phyloP scores from a whole-genome alignment of 1,140 invertebrate species.

The Lordiphosa clarofinis region DNA sequence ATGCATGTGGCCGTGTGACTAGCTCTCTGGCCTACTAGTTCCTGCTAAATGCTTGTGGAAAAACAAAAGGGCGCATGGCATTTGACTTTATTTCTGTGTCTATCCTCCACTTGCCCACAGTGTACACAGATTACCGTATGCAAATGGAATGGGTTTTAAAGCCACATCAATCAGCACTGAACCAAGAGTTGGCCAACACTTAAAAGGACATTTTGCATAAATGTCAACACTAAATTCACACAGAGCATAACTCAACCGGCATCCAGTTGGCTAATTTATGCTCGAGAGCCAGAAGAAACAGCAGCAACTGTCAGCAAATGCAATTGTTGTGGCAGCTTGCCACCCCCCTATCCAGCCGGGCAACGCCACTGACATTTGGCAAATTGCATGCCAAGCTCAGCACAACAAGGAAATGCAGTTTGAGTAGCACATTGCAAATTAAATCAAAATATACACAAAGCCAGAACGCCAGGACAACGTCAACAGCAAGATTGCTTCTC shows the following conservation, averaged over 20 bases:
- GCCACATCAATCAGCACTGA: slow-evolving; percentile 50
- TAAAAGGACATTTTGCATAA: slow-evolving; percentile 61
- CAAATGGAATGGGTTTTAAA: slow-evolving; percentile 27
- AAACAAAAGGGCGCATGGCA: slow-evolving; percentile 20
- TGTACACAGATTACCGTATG: slow-evolving; percentile 17
- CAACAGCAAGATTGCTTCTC: slow-evolving; percentile 16
- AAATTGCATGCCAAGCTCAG: slow-evolving; percentile 37
- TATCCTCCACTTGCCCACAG: neutral
- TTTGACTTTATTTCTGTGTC: slow-evolving; percentile 20
- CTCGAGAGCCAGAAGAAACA: slow-evolving; percentile 14
- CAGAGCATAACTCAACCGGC: slow-evolving; percentile 1
- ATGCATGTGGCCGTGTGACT: slow-evolving; percentile 20
- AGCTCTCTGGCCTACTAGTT: slow-evolving; percentile 11
- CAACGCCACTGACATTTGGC: slow-evolving; percentile 42
- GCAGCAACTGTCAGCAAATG: slow-evolving; percentile 60
- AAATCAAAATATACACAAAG: slow-evolving; percentile 65
- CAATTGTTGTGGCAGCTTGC: slow-evolving; percentile 54
- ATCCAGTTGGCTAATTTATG: slow-evolving; percentile 44
- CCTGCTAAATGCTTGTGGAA: slow-evolving; percentile 14
- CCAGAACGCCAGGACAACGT: slow-evolving; percentile 36
- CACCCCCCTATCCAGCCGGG: slow-evolving; percentile 17
- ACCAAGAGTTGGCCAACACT: slow-evolving; percentile 24
- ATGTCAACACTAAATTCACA: slow-evolving; percentile 69
- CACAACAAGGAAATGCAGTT: slow-evolving; percentile 40
- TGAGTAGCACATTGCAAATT: slow-evolving; percentile 49